Evolutionary conservation across 1,140 invertebrate species (phyloP).

Genomic region (Triops longicaudatus): DNA sequence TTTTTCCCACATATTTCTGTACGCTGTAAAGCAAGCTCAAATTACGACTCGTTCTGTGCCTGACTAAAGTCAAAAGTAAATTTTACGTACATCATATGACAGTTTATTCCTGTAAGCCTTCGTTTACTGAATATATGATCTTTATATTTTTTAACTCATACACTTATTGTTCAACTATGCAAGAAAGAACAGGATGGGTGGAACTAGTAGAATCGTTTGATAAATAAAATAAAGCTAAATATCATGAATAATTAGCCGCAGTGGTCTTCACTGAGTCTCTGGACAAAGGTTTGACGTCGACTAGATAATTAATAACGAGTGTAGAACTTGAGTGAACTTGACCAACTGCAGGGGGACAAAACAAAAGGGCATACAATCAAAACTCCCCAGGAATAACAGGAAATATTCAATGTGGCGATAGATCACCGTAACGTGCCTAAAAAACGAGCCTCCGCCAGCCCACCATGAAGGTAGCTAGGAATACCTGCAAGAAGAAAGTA

Average conservation of each 20-base stretch:
- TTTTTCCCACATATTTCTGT: no score
- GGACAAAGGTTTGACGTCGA: background rate
- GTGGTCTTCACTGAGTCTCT: background rate
- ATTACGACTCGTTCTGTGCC: no score
- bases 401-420: background rate
- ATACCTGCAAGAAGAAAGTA: background rate
- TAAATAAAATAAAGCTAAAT: no score
- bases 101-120: no score
- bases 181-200: no score
- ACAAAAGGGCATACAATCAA: background rate
- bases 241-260: background rate
- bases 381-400: background rate
- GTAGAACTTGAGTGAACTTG: background rate
- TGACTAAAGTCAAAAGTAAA: no score
- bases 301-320: slow-evolving; percentile 7
- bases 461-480: background rate
- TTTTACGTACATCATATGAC: no score
- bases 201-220: no score
- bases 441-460: background rate
- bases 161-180: no score
- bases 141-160: no score
- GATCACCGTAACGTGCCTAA: background rate
- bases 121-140: no score
- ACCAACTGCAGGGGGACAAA: background rate
- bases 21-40: no score